Conservation (phyloP, 2,113 vertebrate genomes). For the Platycercus adscitus region DNA sequence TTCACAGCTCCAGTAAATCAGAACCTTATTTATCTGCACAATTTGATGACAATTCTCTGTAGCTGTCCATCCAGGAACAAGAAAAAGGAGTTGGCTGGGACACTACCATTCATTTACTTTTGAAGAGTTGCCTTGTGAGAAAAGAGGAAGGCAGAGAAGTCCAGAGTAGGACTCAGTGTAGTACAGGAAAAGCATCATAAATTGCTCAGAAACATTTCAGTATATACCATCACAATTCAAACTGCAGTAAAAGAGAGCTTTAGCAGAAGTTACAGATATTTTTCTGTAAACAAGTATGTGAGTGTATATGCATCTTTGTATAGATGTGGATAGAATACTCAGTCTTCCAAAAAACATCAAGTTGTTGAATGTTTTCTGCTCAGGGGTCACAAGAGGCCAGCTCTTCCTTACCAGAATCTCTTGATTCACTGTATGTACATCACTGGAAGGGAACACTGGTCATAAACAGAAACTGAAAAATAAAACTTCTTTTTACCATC, state of each 20-base stretch:
- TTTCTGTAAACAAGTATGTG: fast-evolving
- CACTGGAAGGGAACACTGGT: neutral
- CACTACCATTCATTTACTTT: neutral
- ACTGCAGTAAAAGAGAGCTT: neutral
- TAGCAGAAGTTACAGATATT: neutral
- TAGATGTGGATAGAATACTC: neutral
- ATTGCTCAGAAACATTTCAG: neutral
- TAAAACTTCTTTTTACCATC: neutral
- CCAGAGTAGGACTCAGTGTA: too few relatives aligned
- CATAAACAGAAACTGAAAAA: neutral
- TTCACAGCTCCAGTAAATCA: neutral
- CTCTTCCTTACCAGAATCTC: neutral
- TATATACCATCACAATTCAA: neutral
- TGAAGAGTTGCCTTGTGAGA: neutral
- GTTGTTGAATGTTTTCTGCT: neutral
- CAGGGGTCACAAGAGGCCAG: neutral
- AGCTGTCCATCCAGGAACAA: neutral
- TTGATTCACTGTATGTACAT: neutral
- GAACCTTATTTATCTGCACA: neutral
- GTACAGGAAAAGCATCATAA: neutral
- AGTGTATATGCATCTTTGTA: neutral
- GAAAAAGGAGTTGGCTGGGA: neutral
- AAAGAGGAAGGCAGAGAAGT: neutral
- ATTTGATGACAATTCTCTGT: neutral
- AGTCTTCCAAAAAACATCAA: neutral